Evolutionary conservation across 2,113 vertebrate genomes (phyloP).

Genomic region (Fregata magnificens): DNA sequence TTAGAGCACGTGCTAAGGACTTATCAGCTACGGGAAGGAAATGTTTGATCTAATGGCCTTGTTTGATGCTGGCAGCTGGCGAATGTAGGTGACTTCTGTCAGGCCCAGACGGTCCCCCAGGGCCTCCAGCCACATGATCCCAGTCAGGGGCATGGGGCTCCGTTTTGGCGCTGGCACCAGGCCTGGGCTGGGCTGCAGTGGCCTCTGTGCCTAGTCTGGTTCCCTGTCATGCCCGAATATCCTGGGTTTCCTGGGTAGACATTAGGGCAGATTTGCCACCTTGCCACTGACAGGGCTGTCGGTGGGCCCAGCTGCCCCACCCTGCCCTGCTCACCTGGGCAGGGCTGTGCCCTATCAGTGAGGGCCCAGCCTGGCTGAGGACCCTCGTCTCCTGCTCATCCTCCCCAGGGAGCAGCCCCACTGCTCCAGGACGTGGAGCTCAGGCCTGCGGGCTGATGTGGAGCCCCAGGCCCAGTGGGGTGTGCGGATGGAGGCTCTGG

Average conservation of each 20-base stretch:
- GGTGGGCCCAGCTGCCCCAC: background rate
- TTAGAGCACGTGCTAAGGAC: background rate
- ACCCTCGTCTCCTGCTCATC: fast-evolving
- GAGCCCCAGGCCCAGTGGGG: background rate
- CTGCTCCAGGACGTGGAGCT: fast-evolving
- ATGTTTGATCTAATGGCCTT: background rate
- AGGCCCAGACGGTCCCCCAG: fast-evolving
- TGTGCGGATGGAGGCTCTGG: background rate
- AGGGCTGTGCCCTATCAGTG: background rate
- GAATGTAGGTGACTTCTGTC: background rate
- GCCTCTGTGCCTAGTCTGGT: background rate
- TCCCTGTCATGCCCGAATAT: background rate
- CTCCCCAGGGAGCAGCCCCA: background rate
- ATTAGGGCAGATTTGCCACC: background rate
- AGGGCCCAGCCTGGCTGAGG: background rate
- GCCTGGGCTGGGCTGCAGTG: fast-evolving
- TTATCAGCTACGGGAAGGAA: background rate
- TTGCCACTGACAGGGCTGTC: background rate
- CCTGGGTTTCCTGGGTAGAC: fast-evolving
- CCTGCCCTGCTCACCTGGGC: background rate
- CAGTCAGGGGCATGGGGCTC: background rate
- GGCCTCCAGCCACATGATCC: fast-evolving
- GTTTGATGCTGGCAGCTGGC: background rate
- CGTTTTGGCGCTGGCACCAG: background rate
- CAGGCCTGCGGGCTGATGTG: background rate